Percentiles rank a stretch among this genome's conserved stretches.
Conservation (phyloP, 1,140 invertebrate genomes). For the Aricia agestis region DNA sequence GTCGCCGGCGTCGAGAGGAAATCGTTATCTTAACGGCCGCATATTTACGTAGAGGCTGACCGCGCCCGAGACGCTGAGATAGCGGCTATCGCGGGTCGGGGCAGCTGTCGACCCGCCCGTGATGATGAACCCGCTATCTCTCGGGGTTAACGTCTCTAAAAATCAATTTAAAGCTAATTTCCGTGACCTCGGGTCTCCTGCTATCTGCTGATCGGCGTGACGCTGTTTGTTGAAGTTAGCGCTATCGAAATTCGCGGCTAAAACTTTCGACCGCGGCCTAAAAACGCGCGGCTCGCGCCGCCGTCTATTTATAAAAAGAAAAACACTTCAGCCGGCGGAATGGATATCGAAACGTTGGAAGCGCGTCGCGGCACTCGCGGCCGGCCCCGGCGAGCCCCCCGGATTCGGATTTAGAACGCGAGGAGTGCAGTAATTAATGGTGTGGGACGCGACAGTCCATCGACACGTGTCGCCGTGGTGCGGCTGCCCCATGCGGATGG, state of each 20-base stretch:
- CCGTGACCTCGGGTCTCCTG: slow-evolving; percentile 5
- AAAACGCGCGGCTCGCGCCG: slow-evolving; percentile 53
- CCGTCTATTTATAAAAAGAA: slow-evolving; percentile 58
- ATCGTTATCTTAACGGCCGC: slow-evolving; percentile 67
- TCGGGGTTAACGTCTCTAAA: slow-evolving; percentile 49
- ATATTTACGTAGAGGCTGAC: slow-evolving; percentile 70
- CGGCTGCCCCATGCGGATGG: slow-evolving; percentile 68
- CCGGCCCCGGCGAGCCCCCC: slow-evolving; percentile 41
- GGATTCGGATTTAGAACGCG: slow-evolving; percentile 46
- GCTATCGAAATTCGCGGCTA: slow-evolving; percentile 58
- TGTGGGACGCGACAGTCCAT: slow-evolving; percentile 55
- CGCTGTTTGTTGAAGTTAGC: slow-evolving; percentile 43
- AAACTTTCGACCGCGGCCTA: slow-evolving; percentile 63
- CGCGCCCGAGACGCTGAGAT: slow-evolving; percentile 56
- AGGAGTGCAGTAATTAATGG: slow-evolving; percentile 54
- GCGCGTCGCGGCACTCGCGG: slow-evolving; percentile 36
- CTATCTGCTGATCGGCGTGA: slow-evolving; percentile 20
- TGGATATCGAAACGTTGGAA: slow-evolving; percentile 45
- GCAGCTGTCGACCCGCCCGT: slow-evolving; percentile 66
- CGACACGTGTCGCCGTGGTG: slow-evolving; percentile 58
- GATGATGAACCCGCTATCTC: slow-evolving; percentile 44
- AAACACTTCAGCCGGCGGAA: slow-evolving; percentile 48
- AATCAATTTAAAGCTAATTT: slow-evolving; percentile 38
- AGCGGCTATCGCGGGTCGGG: slow-evolving; percentile 50
- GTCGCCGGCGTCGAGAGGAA: slow-evolving; percentile 58